Evolutionary conservation across 2,797 vertebrate genomes (phyloP).

Genomic region (Delichon dasypus): DNA sequence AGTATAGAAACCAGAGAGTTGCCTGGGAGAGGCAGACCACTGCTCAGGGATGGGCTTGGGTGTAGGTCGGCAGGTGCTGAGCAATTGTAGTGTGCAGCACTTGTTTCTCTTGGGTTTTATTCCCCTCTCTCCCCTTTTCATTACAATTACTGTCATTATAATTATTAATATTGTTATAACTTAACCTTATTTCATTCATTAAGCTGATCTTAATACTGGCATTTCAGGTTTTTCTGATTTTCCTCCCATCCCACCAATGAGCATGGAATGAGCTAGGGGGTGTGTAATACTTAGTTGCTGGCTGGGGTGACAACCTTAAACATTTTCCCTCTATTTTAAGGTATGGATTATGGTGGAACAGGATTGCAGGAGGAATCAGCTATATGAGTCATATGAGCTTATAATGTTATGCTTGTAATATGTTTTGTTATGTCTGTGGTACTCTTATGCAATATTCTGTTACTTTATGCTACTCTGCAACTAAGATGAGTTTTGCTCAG

Average conservation of each 20-base stretch:
- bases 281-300: background rate
- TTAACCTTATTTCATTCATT: background rate
- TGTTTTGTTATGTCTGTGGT: background rate
- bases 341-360: background rate
- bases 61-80: background rate
- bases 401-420: background rate
- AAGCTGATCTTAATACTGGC: background rate
- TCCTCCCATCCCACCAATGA: background rate
- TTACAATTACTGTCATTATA: background rate
- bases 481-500: background rate
- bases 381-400: background rate
- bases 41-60: accelerated
- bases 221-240: background rate
- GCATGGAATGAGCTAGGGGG: background rate
- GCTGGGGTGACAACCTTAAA: background rate
- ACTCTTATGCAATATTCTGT: background rate
- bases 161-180: background rate
- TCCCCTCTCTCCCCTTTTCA: background rate
- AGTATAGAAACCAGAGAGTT: background rate
- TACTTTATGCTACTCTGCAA: background rate
- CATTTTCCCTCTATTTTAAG: constrained; percentile 5
- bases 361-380: background rate
- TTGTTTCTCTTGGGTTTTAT: background rate
- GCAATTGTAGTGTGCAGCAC: background rate
- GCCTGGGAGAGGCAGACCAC: background rate